Conservation (phyloP, 2,113 vertebrate genomes). For the Sceloporus tristichus region DNA sequence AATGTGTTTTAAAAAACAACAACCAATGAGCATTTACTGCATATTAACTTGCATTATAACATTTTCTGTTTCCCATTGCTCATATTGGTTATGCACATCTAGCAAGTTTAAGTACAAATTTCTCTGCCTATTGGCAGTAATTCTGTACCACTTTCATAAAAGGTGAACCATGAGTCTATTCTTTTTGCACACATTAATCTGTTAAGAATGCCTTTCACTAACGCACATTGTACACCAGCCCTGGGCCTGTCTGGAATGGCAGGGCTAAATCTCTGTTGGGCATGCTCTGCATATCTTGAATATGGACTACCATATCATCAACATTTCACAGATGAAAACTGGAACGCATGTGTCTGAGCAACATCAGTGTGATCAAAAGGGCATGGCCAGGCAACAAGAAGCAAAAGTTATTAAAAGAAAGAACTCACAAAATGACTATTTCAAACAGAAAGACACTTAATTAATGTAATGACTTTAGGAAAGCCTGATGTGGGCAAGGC, state of each 20-base stretch:
- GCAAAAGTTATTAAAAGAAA: too few species aligned
- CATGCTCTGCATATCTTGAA: neutral
- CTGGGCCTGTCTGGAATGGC: neutral
- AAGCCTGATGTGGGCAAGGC: too few species aligned
- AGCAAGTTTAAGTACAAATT: constrained; percentile 15
- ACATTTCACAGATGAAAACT: too few species aligned
- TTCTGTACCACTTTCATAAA: neutral
- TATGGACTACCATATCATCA: neutral
- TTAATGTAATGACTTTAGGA: too few species aligned
- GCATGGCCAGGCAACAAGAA: too few species aligned
- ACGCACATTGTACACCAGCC: neutral
- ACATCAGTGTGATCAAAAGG: too few species aligned
- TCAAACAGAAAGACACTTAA: too few species aligned
- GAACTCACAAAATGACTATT: too few species aligned
- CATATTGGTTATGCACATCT: constrained; percentile 1
- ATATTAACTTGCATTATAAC: constrained; percentile 46
- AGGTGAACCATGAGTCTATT: neutral
- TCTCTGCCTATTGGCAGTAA: constrained; percentile 12
- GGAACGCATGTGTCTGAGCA: too few species aligned
- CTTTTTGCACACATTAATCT: neutral
- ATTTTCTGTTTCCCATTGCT: constrained; percentile 5
- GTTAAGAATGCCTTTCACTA: neutral
- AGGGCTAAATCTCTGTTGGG: neutral
- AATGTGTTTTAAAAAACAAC: neutral
- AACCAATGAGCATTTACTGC: neutral